Percentiles rank a stretch among this genome's conserved stretches.
Evolutionary conservation across 2,888 invertebrate genomes (phyloP).

Genomic region (Sclerodermus sp.): DNA sequence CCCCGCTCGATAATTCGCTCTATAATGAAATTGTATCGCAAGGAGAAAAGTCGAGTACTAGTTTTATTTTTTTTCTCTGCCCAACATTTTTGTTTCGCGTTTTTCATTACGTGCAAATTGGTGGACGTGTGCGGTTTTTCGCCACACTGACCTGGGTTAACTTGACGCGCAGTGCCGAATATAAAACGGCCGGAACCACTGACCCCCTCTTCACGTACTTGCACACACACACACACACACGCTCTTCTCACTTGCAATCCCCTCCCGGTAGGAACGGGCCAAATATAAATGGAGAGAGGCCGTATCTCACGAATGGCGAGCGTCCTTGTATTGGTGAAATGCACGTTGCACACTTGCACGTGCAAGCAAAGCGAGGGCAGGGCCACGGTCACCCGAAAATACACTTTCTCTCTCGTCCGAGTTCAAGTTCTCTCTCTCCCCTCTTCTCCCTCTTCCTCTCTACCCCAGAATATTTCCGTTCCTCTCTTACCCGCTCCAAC

Average conservation of each 20-base stretch:
- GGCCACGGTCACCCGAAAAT: constrained; percentile 56
- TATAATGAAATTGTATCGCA: too few relatives aligned
- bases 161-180: constrained; percentile 49
- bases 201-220: constrained; percentile 33
- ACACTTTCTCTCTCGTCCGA: constrained; percentile 30
- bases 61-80: too few relatives aligned
- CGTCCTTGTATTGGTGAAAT: constrained; percentile 18
- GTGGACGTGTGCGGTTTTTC: constrained; percentile 32
- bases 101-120: too few relatives aligned
- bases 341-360: constrained; percentile 38
- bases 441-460: constrained; percentile 11
- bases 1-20: too few relatives aligned
- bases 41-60: too few relatives aligned
- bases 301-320: constrained; percentile 4
- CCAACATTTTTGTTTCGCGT: too few relatives aligned
- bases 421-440: constrained; percentile 19
- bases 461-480: too few relatives aligned
- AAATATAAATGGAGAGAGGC: constrained; percentile 24
- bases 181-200: constrained; percentile 48
- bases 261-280: constrained; percentile 6
- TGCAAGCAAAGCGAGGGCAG: constrained; percentile 41
- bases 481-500: constrained; percentile 4
- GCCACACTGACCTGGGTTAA: constrained; percentile 55
- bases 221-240: neutral
- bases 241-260: too few relatives aligned